Base-by-base conservation (phyloP, 2,888 invertebrate species). In the Neoascia interrupta region DNA sequence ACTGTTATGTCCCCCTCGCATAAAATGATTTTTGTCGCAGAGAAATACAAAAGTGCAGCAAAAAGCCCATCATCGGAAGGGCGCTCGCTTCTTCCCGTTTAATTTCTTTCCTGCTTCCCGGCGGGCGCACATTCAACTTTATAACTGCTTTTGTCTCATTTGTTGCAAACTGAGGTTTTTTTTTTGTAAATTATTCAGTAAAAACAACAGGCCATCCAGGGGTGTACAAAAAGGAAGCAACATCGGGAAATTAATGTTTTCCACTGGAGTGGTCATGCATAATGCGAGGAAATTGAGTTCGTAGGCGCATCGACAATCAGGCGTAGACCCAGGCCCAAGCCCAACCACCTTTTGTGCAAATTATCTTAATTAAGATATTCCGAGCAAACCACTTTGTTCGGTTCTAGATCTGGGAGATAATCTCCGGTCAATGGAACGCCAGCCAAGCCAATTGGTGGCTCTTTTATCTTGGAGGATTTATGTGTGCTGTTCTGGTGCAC, bases 311-410 rank as follows among this genome's bases (percentile, higher is more conserved):
- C 31, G 45, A 8, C 63, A n/a, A n/a, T n/a, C n/a, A n/a, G n/a
- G n/a, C n/a, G n/a, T n/a, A n/a, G n/a, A n/a, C n/a, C n/a, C n/a
- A n/a, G n/a, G n/a, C n/a, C n/a, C n/a, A 18, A 39, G 70, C 13
- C n/a, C 39, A 21, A 16, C 36, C 21, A 39, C 56, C 61, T 75
- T 49, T 72, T 72, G 64, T 76, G 70, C 34, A 70, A 76, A 76
- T 76, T 76, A 76, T 72, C 76, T 72, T 72, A 76, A 76, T 76
- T 76, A 72, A 76, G 72, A 66, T 64, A 72, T 66, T 60, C 47
- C 41, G 26, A 36, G 64, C 47, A 13, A 49, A 36, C 18, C 53
- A 18, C 51, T 75, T 45, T 58, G 43, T 36, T 41, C 28, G 26
- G 47, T 47, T 66, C 64, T 72, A 70, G 64, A 76, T 66, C 53